Evolutionary conservation across 2,888 invertebrate species (phyloP), one percentile per base, ranked within the genome.

Genomic region (Exocentrus adspersus): DNA sequence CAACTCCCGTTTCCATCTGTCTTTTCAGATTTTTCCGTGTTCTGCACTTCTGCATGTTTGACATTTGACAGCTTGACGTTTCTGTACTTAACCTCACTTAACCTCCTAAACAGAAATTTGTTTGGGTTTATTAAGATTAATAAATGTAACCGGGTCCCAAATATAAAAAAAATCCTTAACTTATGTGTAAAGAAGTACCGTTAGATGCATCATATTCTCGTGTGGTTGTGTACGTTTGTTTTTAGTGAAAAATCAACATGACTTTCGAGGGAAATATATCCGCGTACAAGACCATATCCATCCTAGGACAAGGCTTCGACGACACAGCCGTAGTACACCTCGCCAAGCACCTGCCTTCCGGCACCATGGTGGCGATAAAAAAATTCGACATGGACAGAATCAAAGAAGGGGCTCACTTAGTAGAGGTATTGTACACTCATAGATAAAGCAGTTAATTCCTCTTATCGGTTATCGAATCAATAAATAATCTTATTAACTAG

Each of bases 331-430:
- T 88, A 1, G 90, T 93, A 17, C 89, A 90, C 77, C 86, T 92
- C 51, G 91, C 90, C 10, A 85, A 88, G 69, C 89, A 91, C 79
- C 85, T 86, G 67, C 87, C 89, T 6, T 88, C 86, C 54, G 87
- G 87, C 61, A 87, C 88, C 69, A 86, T 89, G 83, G 88, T 93
- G 59, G 90, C 92, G 2, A 83, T 93, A 28, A 93, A 93, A 78
- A 88, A 90, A 76, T 92, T 90, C 81, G 89, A 90, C 76, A 86
- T 93, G 80, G 93, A 93, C 75, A 88, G 87, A 77, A 86, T 87
- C 14, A 88, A 87, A 72, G 86, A 87, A 51, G 88, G 90, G 73
- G 87, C 86, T 7, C 68, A 81, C 77, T 80, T 88, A 70, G 87
- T 89, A 60, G 86, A 87, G 83, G 88, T 83, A 72, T 17, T 17